A percentile compares a stretch with the other conserved stretches of the same genome.
Conservation (phyloP, 1,140 invertebrate genomes). For the Elysia chlorotica region DNA sequence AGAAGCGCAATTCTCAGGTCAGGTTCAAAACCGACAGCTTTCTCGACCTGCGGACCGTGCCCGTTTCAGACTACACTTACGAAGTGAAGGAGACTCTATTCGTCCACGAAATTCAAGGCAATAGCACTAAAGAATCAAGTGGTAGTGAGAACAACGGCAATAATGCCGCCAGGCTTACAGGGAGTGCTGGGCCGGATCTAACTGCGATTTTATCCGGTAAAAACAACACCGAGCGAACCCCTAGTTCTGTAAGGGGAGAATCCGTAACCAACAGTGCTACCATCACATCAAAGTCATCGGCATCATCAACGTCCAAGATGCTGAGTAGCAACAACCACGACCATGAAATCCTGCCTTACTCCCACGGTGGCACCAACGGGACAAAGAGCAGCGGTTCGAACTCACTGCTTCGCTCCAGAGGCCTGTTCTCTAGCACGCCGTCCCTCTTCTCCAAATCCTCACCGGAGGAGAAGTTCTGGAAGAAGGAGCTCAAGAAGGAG, state of each 20-base stretch:
- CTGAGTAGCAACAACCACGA: slow-evolving; percentile 10
- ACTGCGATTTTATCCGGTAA: neutral
- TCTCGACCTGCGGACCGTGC: too few relatives aligned
- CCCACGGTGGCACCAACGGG: neutral
- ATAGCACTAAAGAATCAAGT: too few relatives aligned
- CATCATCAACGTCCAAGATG: too few relatives aligned
- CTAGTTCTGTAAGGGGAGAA: too few relatives aligned
- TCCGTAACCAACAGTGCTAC: too few relatives aligned
- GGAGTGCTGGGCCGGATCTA: neutral
- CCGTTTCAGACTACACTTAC: too few relatives aligned
- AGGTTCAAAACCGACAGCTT: too few relatives aligned
- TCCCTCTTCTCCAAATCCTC: slow-evolving; percentile 26
- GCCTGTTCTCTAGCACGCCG: slow-evolving; percentile 48
- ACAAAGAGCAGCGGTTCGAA: slow-evolving; percentile 36
- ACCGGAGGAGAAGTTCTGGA: slow-evolving; percentile 21
- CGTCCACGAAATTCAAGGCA: too few relatives aligned
- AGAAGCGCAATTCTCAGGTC: too few relatives aligned
- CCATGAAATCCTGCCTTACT: slow-evolving; percentile 8
- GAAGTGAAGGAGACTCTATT: too few relatives aligned
- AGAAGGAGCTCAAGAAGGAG: slow-evolving; percentile 41
- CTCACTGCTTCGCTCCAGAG: slow-evolving; percentile 36
- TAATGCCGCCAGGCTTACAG: neutral
- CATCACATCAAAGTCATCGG: too few relatives aligned
- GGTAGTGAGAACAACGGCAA: too few relatives aligned
- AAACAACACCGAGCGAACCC: neutral